Conservation (phyloP, 2,113 vertebrate genomes). For the Vidua macroura region DNA sequence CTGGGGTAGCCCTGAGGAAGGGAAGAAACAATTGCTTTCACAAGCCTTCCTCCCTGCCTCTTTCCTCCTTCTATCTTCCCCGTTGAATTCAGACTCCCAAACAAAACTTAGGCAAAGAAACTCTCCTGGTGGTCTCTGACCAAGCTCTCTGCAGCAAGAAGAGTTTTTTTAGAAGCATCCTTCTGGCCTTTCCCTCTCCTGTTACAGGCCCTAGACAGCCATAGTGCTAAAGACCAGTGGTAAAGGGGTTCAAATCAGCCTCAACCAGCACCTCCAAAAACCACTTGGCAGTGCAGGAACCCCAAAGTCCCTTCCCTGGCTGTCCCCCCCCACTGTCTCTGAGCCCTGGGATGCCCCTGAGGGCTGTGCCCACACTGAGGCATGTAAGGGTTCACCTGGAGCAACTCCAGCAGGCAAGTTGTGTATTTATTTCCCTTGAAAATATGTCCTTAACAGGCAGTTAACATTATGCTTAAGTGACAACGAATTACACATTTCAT, state of each 20-base stretch:
- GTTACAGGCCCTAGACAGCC: neutral
- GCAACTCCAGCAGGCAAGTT: neutral
- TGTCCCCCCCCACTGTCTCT: neutral
- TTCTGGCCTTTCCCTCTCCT: neutral
- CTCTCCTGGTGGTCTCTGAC: neutral
- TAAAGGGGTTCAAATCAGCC: neutral
- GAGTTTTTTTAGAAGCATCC: neutral
- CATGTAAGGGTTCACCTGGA: accelerated
- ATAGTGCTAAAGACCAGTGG: accelerated
- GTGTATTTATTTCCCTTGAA: slow-evolving; percentile 18
- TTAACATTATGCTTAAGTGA: slow-evolving; percentile 55
- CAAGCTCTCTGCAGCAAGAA: neutral
- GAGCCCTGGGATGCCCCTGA: accelerated
- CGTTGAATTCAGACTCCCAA: neutral
- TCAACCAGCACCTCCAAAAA: neutral
- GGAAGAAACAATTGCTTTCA: neutral
- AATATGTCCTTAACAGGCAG: neutral
- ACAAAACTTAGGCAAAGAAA: neutral
- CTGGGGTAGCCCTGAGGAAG: neutral
- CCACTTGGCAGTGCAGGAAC: accelerated
- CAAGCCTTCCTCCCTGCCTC: neutral
- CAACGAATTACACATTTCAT: slow-evolving; percentile 50
- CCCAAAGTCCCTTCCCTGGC: neutral
- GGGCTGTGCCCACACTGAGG: neutral
- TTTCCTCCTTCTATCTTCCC: neutral